phyloP scores from a whole-genome alignment of 2,888 invertebrate genomes.

The Augiades crinisus region DNA sequence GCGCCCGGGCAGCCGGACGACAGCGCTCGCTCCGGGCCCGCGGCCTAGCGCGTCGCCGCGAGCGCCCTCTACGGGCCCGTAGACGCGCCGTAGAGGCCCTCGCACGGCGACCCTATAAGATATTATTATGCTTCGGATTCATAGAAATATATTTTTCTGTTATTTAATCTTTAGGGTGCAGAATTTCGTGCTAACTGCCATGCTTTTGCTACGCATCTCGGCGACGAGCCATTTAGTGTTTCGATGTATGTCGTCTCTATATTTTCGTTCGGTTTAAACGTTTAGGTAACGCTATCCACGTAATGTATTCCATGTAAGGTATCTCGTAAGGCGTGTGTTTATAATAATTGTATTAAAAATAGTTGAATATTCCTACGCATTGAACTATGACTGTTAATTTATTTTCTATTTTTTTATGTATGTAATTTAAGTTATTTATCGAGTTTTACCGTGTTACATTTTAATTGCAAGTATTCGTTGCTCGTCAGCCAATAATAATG shows the following conservation, averaged over 20 bases:
- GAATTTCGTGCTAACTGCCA: conserved; percentile 75
- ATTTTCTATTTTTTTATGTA: conserved; percentile 62
- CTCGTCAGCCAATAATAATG: conserved; percentile 52
- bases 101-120: conserved; percentile 34
- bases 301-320: conserved; percentile 76
- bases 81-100: conserved; percentile 28
- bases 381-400: conserved; percentile 79
- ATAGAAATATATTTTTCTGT: conserved; percentile 64
- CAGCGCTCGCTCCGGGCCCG: neutral
- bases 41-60: conserved; percentile 1
- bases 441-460: conserved; percentile 59
- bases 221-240: conserved; percentile 62
- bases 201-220: conserved; percentile 73
- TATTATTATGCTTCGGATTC: conserved; percentile 55
- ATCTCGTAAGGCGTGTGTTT: conserved; percentile 69
- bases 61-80: conserved; percentile 30
- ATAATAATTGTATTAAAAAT: conserved; percentile 52
- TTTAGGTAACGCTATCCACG: conserved; percentile 62
- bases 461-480: conserved; percentile 48
- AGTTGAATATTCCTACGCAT: conserved; percentile 67
- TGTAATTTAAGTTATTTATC: conserved; percentile 76
- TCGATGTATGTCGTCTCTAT: conserved; percentile 49
- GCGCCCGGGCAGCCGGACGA: conserved; percentile 18
- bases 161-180: conserved; percentile 73
- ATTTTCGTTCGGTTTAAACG: conserved; percentile 47